Percentiles rank a stretch among this genome's conserved stretches.
phyloP scores from a whole-genome alignment of 2,113 vertebrate species.

The Paradisaea rubra region DNA sequence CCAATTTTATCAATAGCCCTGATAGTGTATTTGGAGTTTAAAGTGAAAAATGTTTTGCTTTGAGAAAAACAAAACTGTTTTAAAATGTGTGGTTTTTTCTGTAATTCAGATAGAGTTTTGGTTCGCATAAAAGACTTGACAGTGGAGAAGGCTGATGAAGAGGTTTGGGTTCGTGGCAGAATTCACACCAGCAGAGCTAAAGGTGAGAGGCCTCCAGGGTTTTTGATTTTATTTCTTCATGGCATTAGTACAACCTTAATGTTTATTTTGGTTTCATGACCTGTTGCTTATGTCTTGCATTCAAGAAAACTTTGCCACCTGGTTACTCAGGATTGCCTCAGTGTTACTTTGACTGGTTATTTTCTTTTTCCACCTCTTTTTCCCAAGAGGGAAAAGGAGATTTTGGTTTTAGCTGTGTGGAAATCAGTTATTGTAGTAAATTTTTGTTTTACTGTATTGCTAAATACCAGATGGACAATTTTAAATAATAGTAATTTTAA shows the following conservation, averaged over 20 bases:
- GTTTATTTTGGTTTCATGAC: background rate
- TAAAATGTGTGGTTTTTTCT: background rate
- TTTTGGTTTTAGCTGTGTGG: background rate
- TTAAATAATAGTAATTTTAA: background rate
- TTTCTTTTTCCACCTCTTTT: background rate
- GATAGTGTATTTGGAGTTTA: background rate
- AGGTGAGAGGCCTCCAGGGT: conserved; percentile 77
- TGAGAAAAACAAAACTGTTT: background rate
- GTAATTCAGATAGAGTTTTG: conserved; percentile 81
- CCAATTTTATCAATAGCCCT: background rate
- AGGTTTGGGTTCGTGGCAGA: conserved; percentile 92
- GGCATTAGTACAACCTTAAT: background rate
- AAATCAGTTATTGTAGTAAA: background rate
- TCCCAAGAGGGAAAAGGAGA: background rate
- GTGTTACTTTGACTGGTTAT: background rate
- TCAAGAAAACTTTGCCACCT: background rate
- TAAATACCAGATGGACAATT: background rate
- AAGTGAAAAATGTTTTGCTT: background rate
- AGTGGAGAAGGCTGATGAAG: conserved; percentile 82
- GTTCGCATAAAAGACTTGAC: conserved; percentile 85
- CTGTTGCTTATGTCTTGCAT: background rate
- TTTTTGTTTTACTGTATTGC: background rate
- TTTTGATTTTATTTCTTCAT: background rate
- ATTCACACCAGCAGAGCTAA: conserved; percentile 98
- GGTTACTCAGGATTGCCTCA: background rate